Base-by-base conservation (phyloP, 2,888 invertebrate species). In the Hirtodrosophila histrioides region DNA sequence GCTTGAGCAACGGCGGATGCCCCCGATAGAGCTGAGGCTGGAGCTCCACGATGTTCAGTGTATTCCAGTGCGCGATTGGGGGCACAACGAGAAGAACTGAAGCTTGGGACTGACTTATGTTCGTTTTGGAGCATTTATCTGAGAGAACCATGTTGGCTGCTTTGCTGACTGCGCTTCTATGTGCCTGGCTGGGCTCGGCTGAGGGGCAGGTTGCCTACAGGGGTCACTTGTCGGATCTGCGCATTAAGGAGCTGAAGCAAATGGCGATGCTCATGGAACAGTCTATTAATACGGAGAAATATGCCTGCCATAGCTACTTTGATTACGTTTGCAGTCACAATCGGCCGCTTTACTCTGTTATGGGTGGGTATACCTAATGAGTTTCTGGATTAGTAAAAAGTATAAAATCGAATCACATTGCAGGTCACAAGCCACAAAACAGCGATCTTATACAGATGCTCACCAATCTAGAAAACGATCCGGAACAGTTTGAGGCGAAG, bases 241-340 rank as follows among this genome's bases (percentile, higher is more conserved):
- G 88, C 12, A 89, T 89, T 29, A 78, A 80, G 53, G 91, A 91
- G 55, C 69, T 90, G 27, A 73, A 77, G 3, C 72, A 78, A 9
- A 60, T 90, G 46, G 89, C 90, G 8, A 64, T 77, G 6, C 86
- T 75, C 3, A 44, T 90, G 60, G 74, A 89, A 11, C 80, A 85
- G 23, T 91, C 90, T 0, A 78, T 91, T 4, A 89, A 89, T 54
- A 58, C 73, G 36, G 83, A 87, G 10, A 88, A 88, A 50, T 83
- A 88, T 58, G 88, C 90, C 5, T 91, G 91, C 35, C 89, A 91
- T 4, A 88, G 78, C 45, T 91, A 88, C 58, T 91, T 65, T 45
- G 91, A 90, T 46, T 86, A 90, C 48, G 91, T 89, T 29, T 91
- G 91, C 64, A 89, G 90, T 57, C 82, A 82, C 3, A 89, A 90